Conservation (phyloP, 1,140 invertebrate species). For the Papilio machaon region DNA sequence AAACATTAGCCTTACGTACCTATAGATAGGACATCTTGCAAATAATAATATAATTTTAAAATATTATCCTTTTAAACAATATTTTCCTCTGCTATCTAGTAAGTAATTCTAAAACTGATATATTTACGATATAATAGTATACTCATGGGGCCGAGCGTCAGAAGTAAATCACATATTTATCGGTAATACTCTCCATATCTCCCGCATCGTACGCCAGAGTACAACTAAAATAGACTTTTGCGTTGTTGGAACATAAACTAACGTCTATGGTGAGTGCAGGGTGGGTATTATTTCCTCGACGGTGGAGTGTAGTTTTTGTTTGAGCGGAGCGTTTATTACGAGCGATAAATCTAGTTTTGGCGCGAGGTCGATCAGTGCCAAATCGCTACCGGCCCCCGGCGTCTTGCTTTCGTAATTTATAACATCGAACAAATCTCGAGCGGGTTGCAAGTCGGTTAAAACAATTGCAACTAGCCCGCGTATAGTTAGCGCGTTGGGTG, state of each 20-base stretch:
- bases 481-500: slow-evolving; percentile 8
- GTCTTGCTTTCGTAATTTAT: slow-evolving; percentile 37
- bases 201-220: slow-evolving; percentile 36
- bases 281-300: slow-evolving; percentile 34
- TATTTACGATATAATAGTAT: slow-evolving; percentile 21
- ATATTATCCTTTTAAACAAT: background rate
- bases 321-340: slow-evolving; percentile 46
- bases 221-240: slow-evolving; percentile 52
- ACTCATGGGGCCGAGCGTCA: slow-evolving; percentile 14
- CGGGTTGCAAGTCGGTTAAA: slow-evolving; percentile 18
- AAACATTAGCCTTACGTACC: background rate
- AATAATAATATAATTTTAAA: background rate
- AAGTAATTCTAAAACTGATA: background rate
- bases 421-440: slow-evolving; percentile 23
- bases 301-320: slow-evolving; percentile 18
- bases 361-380: slow-evolving; percentile 64
- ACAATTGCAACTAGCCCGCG: slow-evolving; percentile 12
- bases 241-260: slow-evolving; percentile 51
- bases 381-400: slow-evolving; percentile 57
- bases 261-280: slow-evolving; percentile 45
- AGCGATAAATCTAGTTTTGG: slow-evolving; percentile 71
- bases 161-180: slow-evolving; percentile 27
- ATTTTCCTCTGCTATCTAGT: background rate
- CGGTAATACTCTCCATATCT: slow-evolving; percentile 19
- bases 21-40: background rate